Percentiles rank a stretch among this genome's conserved stretches.
Conservation (phyloP, 1,140 invertebrate species). For the Papilio helenus region DNA sequence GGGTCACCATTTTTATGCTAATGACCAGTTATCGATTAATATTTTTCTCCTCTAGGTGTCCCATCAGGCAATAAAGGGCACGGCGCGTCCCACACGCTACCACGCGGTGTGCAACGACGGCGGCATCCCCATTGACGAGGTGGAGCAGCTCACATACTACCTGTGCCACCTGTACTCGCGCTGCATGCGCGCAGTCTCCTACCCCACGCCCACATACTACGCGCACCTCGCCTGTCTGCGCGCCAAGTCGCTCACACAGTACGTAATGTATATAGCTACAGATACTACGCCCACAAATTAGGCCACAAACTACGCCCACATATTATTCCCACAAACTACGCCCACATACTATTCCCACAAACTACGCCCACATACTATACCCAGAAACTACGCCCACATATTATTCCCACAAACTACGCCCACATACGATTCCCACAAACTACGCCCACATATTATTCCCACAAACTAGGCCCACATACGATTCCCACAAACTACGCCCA, state of each 20-base stretch:
- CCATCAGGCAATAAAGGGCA: conserved; percentile 89
- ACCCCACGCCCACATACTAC: conserved; percentile 97
- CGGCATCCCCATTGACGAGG: conserved; percentile 87
- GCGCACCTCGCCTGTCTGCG: conserved; percentile 95
- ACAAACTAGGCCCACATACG: no score
- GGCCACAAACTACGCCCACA: conserved; percentile 62
- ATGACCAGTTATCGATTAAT: neutral
- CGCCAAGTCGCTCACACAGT: conserved; percentile 86
- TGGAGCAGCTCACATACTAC: conserved; percentile 93
- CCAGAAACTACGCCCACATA: no score
- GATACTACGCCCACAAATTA: conserved; percentile 95
- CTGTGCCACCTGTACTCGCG: conserved; percentile 95
- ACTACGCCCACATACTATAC: no score
- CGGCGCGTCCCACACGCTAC: conserved; percentile 94
- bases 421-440: no score
- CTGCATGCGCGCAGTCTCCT: conserved; percentile 94
- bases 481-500: no score
- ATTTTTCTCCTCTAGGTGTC: conserved; percentile 75
- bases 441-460: no score
- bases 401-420: no score
- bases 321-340: no score
- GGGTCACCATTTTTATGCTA: no score
- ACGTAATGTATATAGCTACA: no score
- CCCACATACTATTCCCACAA: no score
- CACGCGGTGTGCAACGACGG: conserved; percentile 93